Percentiles rank a stretch among this genome's conserved stretches.
Evolutionary conservation across 2,888 invertebrate species (phyloP).

Genomic region (Sylvicola fuscatus): DNA sequence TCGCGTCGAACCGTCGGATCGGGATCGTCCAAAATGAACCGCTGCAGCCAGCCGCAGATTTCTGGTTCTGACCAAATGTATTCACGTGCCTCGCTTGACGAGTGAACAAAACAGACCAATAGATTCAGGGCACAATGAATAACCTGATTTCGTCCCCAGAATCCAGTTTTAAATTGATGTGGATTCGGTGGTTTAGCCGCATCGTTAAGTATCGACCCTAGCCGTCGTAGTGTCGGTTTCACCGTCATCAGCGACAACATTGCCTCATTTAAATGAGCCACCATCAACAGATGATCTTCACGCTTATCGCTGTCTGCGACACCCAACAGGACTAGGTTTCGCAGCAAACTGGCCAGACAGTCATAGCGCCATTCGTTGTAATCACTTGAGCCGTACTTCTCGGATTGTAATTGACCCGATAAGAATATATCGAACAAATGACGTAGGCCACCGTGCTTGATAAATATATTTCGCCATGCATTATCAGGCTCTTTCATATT

Average conservation of each 20-base stretch:
- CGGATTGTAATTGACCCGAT: slow-evolving; percentile 56
- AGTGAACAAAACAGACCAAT: slow-evolving; percentile 83
- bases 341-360: slow-evolving; percentile 69
- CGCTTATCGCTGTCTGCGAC: slow-evolving; percentile 30
- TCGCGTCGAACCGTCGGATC: slow-evolving; percentile 82
- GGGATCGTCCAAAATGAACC: slow-evolving; percentile 76
- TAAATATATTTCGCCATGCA: slow-evolving; percentile 58
- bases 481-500: not conserved
- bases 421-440: slow-evolving; percentile 83
- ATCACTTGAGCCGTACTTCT: slow-evolving; percentile 42
- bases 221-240: slow-evolving; percentile 57
- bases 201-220: slow-evolving; percentile 74
- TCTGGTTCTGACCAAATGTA: slow-evolving; percentile 53
- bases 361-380: slow-evolving; percentile 78
- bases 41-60: slow-evolving; percentile 61
- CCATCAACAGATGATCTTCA: slow-evolving; percentile 34
- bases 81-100: slow-evolving; percentile 56
- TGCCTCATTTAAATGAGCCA: slow-evolving; percentile 52
- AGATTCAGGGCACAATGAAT: slow-evolving; percentile 84
- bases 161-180: slow-evolving; percentile 75
- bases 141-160: slow-evolving; percentile 82
- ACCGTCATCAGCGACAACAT: slow-evolving; percentile 70
- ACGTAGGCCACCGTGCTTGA: slow-evolving; percentile 68
- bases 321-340: slow-evolving; percentile 71
- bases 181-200: slow-evolving; percentile 62